Base-by-base conservation (phyloP, 2,797 vertebrate genomes). In the Pseudochaenichthys georgianus region DNA sequence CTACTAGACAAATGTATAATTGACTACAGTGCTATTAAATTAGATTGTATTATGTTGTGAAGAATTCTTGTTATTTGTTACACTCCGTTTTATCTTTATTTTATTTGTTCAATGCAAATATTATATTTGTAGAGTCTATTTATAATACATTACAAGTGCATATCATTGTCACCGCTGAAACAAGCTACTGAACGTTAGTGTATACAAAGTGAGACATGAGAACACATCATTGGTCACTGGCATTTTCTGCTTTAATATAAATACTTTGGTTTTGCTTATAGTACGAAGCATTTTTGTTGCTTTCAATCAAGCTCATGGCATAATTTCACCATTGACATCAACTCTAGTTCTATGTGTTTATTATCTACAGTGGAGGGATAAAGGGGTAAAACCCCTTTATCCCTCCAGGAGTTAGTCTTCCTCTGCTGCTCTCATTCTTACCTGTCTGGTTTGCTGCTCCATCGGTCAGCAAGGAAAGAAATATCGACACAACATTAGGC, bases 381-480 rank as follows among this genome's bases (percentile, higher is more conserved):
- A 71, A 51, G 63, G 1, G n/a, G 41, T 3, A n/a, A n/a, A n/a
- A n/a, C n/a, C n/a, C n/a, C n/a, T n/a, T n/a, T n/a, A n/a, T n/a
- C n/a, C n/a, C n/a, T n/a, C n/a, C n/a, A 69, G 61, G 64, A 66
- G 73, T 75, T 86, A n/a, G 68, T 63, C 73, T 60, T 65, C 43
- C 63, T 76, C 13, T 51, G 34, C 34, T 46, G 77, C 28, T 81
- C 71, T 81, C 52, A 51, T 31, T 94, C 97, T 99, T 97, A 99
- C 98, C 98, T 99, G 97, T 99, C 98, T 83, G 98, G 98, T 96
- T 99, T 99, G 96, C 98, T 99, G 96, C 96, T 99, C 97, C 98
- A 95, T 95, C 95, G 95, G 96, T 95, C 91, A 95, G 97, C 96
- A 96, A 94, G 92, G 92, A 88, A 86, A 92, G 92, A 89, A 95